Evolutionary conservation across 2,113 vertebrate genomes (phyloP).

Genomic region (Recurvirostra avosetta): DNA sequence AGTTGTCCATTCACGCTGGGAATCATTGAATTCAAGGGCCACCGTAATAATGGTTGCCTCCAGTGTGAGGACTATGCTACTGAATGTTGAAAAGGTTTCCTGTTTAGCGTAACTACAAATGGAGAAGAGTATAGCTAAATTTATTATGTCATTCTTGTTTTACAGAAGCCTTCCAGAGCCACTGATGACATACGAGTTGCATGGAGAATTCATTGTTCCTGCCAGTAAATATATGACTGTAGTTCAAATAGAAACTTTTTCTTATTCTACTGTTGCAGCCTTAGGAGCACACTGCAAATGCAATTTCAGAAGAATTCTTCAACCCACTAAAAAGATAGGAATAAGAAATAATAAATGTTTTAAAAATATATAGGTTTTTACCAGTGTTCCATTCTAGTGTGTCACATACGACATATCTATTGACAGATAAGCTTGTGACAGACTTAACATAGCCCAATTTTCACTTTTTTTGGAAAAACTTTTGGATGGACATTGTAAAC

Average conservation of each 20-base stretch:
- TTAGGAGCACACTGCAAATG: not conserved
- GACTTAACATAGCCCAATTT: not conserved
- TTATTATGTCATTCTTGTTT: conserved; percentile 41
- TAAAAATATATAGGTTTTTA: not conserved
- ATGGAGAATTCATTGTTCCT: conserved; percentile 92
- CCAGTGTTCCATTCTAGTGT: not conserved
- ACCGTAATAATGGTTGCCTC: not conserved
- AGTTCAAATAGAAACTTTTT: not conserved
- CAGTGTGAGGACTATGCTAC: not conserved
- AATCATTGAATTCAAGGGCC: not conserved
- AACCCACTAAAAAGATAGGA: not conserved
- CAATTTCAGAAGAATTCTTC: not conserved
- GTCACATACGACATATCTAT: not conserved
- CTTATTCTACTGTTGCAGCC: not conserved
- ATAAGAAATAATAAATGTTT: not conserved
- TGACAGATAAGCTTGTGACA: not conserved
- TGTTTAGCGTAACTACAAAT: not conserved
- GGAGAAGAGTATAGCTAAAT: not conserved
- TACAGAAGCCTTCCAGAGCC: conserved; percentile 95
- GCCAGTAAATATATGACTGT: conserved; percentile 83
- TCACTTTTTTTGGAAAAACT: not conserved
- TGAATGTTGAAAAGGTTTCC: not conserved
- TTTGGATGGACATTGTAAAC: not conserved
- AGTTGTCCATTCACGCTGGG: not conserved
- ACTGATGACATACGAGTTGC: conserved; percentile 94